Evolutionary conservation across 2,797 vertebrate genomes (phyloP), one percentile per base, ranked within the genome.

Genomic region (Semaprochilodus insignis): DNA sequence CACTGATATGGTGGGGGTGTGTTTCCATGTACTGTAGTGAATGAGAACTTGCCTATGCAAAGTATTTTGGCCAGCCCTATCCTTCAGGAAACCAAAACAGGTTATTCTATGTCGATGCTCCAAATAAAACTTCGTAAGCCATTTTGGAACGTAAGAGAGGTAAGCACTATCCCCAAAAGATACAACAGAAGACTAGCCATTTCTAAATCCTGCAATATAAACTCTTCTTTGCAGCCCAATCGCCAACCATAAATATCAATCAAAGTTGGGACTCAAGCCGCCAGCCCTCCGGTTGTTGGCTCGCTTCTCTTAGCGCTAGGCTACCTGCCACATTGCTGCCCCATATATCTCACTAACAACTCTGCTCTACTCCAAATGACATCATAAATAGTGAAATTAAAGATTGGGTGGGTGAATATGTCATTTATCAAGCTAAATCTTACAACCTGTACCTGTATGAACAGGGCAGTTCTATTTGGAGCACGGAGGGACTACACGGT

Each of bases 321-420:
- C 62, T 63, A 13, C 16, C 62, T 63, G 62, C 62, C 62, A 31
- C 14, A 25, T 7, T 31, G 25, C 25, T 31, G 4, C 14, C 25
- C 13, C 62, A 63, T 63, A 31, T 63, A 63, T 63, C 62, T 31
- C 62, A 63, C 25, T 31, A 63, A 63, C 62, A 15, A 63, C 25
- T 31, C 25, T 27, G 25, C 62, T 63, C 25, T 51, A 51, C 23
- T 70, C 40, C 8, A 6, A 8, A 23, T 52, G 44, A 27, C 69
- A 71, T 51, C 67, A 70, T 71, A 71, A 71, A 27, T 23, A 25
- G n/a, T 21, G 19, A 19, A 71, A 71, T 52, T 71, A 71, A 71
- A 71, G 23, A 25, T n/a, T 52, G 44, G 69, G n/a, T 48, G 67
- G 21, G 13, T 23, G 51, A 51, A 25, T 25, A 13, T 16, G 44